Base-by-base conservation (phyloP, 2,888 invertebrate genomes). In the Acrobasis repandana region DNA sequence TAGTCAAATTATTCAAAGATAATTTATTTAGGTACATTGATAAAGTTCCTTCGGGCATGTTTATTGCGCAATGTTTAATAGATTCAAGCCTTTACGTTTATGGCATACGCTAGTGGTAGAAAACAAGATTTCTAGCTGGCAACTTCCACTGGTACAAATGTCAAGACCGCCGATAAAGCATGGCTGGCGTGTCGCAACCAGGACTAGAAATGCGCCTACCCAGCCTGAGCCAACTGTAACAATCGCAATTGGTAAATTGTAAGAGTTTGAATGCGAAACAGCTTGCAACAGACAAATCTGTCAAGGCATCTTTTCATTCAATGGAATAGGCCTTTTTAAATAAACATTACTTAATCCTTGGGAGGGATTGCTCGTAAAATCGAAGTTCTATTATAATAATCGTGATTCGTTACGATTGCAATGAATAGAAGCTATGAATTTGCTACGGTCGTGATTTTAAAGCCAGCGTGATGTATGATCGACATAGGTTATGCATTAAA, bases 101-200 rank as follows among this genome's bases (percentile, higher is more conserved):
- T 51, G 59, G 52, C 52, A 52, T 43, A 51, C 28, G 34, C 59
- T 58, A 34, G 50, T 59, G 48, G 60, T 61, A 66, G 65, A 63
- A 66, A 71, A 71, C 67, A 67, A 71, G 68, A 70, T 70, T 68
- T 67, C 66, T 69, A 69, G 66, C 65, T 58, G 60, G 28, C 28
- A 28, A 28, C 28, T 28, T 28, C 28, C 28, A 28, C 43, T 14
- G 4, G 43, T 43, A 43, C 43, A 43, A 43, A 43, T 43, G 43
- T 43, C 43, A 43, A 43, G 11, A 43, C 43, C 43, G n/a, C 43
- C 43, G n/a, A 43, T 43, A 38, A 38, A 38, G 14, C 38, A 14
- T 28, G 28, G 28, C 28, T 28, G 28, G 10, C 11, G 56, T 73
- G 70, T 71, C 64, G 75, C 67, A 74, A 74, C 66, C 60, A 70